Base-by-base conservation (phyloP, 2,888 invertebrate genomes). In the Catotricha subobsoleta region DNA sequence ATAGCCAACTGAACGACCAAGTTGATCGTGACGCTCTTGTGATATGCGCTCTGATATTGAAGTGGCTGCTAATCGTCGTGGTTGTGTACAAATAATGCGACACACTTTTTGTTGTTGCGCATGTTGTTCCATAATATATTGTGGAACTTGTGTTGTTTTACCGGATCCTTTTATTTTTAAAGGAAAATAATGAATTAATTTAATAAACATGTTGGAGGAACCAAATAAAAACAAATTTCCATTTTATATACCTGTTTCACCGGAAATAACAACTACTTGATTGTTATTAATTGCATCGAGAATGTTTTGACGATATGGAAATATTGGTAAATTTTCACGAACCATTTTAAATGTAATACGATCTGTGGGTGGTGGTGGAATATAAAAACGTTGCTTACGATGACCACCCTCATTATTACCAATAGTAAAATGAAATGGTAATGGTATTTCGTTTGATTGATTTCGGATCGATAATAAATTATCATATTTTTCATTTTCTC, bases 81-180 rank as follows among this genome's bases (percentile, higher is more conserved):
- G 95, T 62, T 97, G 91, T 0, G 92, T 90, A 56, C 91, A 91
- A 55, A 95, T 74, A 47, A 98, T 80, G 40, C 90, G 72, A 46
- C 87, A 83, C 0, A 74, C 70, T 50, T 68, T 68, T 43, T 70
- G 68, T 48, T 58, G 67, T 50, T 55, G 65, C 51, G 63, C 67
- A 49, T 67, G 74, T 59, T 84, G 71, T 51, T 94, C 88, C 46
- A 97, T 62, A 48, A 97, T 75, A 52, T 81, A 84, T 55, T 97
- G 95, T 0, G 95, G 94, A 30, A 97, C 72, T 68, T 94, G 94
- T 0, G 94, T 94, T 0, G 92, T 91, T 68, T 94, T 94, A 1
- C 94, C 94, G 41, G 83, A 86, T 0, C 92, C 35, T 35, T 21
- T 19, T 19, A 19, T 7, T 10, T 3, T 3, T 13, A 12, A 6